Evolutionary conservation across 2,113 vertebrate genomes (phyloP).

Genomic region (Chascanopsetta lugubris): DNA sequence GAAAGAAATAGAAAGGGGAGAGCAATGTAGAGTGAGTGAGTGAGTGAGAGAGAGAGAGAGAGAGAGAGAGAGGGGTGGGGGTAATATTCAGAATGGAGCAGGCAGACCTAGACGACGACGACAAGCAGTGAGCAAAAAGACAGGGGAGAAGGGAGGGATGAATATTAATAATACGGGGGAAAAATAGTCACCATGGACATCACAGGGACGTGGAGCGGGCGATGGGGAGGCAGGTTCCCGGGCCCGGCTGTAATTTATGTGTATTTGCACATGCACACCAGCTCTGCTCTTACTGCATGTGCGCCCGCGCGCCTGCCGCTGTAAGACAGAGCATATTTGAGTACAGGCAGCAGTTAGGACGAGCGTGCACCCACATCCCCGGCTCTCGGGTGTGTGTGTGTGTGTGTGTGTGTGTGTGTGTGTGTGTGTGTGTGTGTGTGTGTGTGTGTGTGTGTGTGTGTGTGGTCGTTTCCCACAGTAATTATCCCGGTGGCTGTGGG

Average conservation of each 20-base stretch:
- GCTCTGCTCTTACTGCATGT: slow-evolving; percentile 19
- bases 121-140: slow-evolving; percentile 74
- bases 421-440: slow-evolving; percentile 70
- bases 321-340: slow-evolving; percentile 51
- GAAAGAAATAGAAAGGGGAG: slow-evolving; percentile 66
- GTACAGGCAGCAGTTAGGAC: slow-evolving; percentile 25
- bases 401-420: slow-evolving; percentile 74
- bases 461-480: slow-evolving; percentile 79
- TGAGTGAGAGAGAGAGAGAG: no score
- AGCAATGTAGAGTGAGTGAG: slow-evolving; percentile 63
- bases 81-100: slow-evolving; percentile 69
- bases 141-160: slow-evolving; percentile 64
- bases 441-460: slow-evolving; percentile 68
- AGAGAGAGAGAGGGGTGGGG: slow-evolving; percentile 42
- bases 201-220: slow-evolving; percentile 80
- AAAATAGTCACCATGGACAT: slow-evolving; percentile 77
- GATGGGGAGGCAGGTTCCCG: slow-evolving; percentile 55
- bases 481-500: slow-evolving; percentile 72
- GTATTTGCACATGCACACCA: slow-evolving; percentile 23
- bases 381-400: slow-evolving; percentile 57
- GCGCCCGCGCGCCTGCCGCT: slow-evolving; percentile 24
- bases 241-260: slow-evolving; percentile 22
- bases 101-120: slow-evolving; percentile 75
- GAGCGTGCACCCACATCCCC: slow-evolving; percentile 53
- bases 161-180: slow-evolving; percentile 71